phyloP scores from a whole-genome alignment of 2,113 vertebrate genomes.

The Rhinolophus sinicus region DNA sequence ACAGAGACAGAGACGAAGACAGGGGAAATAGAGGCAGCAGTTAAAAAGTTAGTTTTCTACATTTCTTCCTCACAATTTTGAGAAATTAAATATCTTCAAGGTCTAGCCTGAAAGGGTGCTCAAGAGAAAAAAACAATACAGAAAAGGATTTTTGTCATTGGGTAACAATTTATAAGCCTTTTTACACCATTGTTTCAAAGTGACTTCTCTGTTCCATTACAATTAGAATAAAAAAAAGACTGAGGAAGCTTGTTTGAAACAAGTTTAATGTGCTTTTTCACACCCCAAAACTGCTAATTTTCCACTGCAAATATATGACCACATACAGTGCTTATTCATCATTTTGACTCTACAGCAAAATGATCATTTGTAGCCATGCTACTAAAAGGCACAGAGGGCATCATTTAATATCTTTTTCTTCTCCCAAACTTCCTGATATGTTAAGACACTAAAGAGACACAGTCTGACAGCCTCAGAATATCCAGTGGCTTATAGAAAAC shows the following conservation, averaged over 20 bases:
- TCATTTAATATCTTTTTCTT: background rate
- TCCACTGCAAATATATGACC: constrained; percentile 46
- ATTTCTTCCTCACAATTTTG: constrained; percentile 6
- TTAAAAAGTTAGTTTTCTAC: background rate
- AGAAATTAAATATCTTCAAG: background rate
- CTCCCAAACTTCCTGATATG: background rate
- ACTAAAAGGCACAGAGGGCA: background rate
- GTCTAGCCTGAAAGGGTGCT: background rate
- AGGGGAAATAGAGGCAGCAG: background rate
- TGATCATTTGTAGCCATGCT: constrained; percentile 18
- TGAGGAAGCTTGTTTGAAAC: constrained; percentile 60
- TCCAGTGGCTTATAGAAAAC: background rate
- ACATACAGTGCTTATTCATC: constrained; percentile 48
- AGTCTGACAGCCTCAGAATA: background rate
- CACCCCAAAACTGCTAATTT: constrained; percentile 62
- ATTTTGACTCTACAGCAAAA: constrained; percentile 39
- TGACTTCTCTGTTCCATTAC: constrained; percentile 61
- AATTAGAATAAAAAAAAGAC: constrained; percentile 67
- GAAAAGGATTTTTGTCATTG: background rate
- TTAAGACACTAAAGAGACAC: constrained; percentile 19
- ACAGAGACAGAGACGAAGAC: background rate
- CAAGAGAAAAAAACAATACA: background rate
- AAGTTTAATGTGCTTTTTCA: constrained; percentile 51
- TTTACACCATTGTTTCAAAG: constrained; percentile 54
- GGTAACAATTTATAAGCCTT: background rate